Evolutionary conservation across 2,888 invertebrate genomes (phyloP).

Genomic region (Caenorhabditis macrosperma): DNA sequence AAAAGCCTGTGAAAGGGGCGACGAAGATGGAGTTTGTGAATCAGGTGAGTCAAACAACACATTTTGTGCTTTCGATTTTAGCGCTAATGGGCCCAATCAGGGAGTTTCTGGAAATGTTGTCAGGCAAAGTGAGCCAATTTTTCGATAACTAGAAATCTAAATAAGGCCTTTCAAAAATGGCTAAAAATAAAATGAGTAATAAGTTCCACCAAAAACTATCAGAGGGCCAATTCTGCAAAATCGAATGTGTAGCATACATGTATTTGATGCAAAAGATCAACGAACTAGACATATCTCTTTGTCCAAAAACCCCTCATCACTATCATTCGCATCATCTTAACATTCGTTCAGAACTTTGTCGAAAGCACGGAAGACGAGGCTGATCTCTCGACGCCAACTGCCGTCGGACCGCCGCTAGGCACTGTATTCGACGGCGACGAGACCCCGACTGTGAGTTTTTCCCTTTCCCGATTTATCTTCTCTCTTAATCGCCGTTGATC

Average conservation of each 20-base stretch:
- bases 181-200: neutral
- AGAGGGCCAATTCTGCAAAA: no score
- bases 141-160: neutral
- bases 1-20: neutral
- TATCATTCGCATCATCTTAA: neutral
- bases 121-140: neutral
- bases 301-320: neutral
- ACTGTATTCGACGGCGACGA: slow-evolving; percentile 32
- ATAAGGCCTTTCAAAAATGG: neutral
- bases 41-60: slow-evolving; percentile 23
- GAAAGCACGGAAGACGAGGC: slow-evolving; percentile 54
- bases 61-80: neutral
- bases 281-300: neutral
- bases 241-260: no score
- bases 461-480: no score
- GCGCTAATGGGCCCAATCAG: neutral
- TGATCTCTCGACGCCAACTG: slow-evolving; percentile 59
- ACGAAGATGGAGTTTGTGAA: slow-evolving; percentile 52
- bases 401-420: slow-evolving; percentile 50
- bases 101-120: neutral
- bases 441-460: slow-evolving; percentile 45
- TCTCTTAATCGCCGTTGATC: neutral
- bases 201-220: neutral
- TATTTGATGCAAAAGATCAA: neutral
- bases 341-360: slow-evolving; percentile 53